Base-by-base conservation (phyloP, 92 coral and sea anemone species). In the Zoanthus gigantus region DNA sequence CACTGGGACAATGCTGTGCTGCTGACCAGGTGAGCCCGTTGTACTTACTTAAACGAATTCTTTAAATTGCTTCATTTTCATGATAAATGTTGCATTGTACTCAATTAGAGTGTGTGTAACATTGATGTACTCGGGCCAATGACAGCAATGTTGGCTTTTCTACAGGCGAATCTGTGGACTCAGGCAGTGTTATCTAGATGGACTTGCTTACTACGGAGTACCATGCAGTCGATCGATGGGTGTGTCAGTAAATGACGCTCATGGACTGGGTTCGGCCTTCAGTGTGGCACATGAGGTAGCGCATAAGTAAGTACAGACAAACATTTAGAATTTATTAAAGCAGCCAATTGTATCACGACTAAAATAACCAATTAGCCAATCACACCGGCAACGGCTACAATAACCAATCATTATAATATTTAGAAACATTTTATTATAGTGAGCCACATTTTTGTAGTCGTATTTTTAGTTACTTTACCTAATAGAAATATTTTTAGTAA, bases 241-340 rank as follows among this genome's bases (percentile, higher is more conserved):
- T 5, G 94, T 85, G 15, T 89, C 96, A 17, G 86, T 90, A 0
- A 88, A 92, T 77, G 91, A 86, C 8, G 98, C 98, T 2, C 83
- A 80, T 42, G 96, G 98, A 2, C 82, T 96, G 10, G 82, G 90
- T 18, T 86, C 94, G 15, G 96, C 93, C 8, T 94, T 91, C 89
- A 90, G 94, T 11, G 94, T 94, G 29, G 94, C 95, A 60, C 98
- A 96, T 57, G 98, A 96, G 79, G 90, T 93, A 82, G 98, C 91
- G 28, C 98, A 96, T 93, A 96, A 96, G 98, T 96, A 91, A 71
- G 98, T 79, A 50, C 54, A 50, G 9, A 7, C 54, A 50, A 50
- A 50, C 1, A 1, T 61, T 6, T 12, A 61, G 15, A 61, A 7
- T 16, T 16, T 23, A 3, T 61, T 0, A 34, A 34, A 34, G 42